phyloP scores from a whole-genome alignment of 2,797 vertebrate genomes.

The Emydoidea blandingii region DNA sequence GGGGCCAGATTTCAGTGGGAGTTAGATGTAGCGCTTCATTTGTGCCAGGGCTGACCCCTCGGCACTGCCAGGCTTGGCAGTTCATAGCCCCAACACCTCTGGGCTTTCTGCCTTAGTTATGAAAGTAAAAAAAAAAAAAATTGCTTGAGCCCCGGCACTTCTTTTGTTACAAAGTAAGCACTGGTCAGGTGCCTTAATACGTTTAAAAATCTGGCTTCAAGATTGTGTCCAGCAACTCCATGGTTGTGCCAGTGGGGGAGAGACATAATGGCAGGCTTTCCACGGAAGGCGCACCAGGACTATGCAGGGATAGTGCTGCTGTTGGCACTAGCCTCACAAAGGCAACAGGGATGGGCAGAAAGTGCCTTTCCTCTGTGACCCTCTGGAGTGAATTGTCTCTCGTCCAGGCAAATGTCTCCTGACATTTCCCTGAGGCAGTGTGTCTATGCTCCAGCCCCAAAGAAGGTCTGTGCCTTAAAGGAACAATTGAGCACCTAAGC shows the following conservation, averaged over 20 bases:
- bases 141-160: too few species aligned
- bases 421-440: slow-evolving; percentile 12
- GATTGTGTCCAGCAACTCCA: background rate
- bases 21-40: too few species aligned
- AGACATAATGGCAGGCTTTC: background rate
- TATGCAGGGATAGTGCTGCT: background rate
- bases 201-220: background rate
- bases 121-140: too few species aligned
- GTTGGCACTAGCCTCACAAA: background rate
- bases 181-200: background rate
- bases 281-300: background rate
- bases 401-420: background rate
- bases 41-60: too few species aligned
- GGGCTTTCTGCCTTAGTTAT: too few species aligned
- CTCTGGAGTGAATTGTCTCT: background rate
- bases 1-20: too few species aligned
- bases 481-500: background rate
- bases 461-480: background rate
- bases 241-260: background rate
- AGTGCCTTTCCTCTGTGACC: background rate
- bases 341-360: background rate
- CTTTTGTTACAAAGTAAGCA: too few species aligned
- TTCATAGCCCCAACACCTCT: too few species aligned
- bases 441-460: background rate
- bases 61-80: too few species aligned